Percentiles rank a stretch among this genome's conserved stretches.
These are phyloP conservation scores for Sebastes schlegelii DNA, from an alignment of 2,113 vertebrate species.

Conservation along the genomic window DNA sequence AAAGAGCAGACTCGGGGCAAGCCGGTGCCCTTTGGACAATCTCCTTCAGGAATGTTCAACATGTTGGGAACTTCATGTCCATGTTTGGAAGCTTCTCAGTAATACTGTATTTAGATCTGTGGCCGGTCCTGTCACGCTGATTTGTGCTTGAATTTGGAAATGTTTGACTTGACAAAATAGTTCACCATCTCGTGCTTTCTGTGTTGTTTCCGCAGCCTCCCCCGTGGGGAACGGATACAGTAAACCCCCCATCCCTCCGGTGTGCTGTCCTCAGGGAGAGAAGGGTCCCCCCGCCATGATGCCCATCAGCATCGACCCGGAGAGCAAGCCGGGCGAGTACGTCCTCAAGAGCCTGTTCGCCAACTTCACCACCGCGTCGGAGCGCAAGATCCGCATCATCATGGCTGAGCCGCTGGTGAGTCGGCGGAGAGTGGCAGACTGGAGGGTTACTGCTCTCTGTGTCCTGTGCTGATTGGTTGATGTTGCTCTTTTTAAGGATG, in stretches of 20 bases:
- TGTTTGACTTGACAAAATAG: slow-evolving; percentile 15
- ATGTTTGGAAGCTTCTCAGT: slow-evolving; percentile 70
- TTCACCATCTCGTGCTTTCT: slow-evolving; percentile 30
- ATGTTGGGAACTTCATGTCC: slow-evolving; percentile 69
- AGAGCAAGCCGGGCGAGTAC: slow-evolving; percentile 97
- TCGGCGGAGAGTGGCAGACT: slow-evolving; percentile 30
- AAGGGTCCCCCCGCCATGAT: slow-evolving; percentile 93
- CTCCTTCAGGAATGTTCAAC: slow-evolving; percentile 71
- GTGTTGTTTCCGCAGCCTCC: slow-evolving; percentile 85
- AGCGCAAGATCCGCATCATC: slow-evolving; percentile 96
- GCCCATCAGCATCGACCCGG: slow-evolving; percentile 93
- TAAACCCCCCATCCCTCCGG: slow-evolving; percentile 90
- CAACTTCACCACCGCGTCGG: slow-evolving; percentile 93
- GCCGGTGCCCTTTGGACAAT: slow-evolving; percentile 70
- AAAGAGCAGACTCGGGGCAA: slow-evolving; percentile 61
- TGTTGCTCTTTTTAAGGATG: neutral
- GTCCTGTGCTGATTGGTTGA: neutral
- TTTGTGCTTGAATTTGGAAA: slow-evolving; percentile 37
- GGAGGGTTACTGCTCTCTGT: neutral
- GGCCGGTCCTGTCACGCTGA: slow-evolving; percentile 24
- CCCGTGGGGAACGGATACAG: slow-evolving; percentile 96
- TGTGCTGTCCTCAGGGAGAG: slow-evolving; percentile 90
- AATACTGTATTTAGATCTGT: slow-evolving; percentile 36
- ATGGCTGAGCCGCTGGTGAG: slow-evolving; percentile 98
- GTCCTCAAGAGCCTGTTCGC: slow-evolving; percentile 97